These are phyloP conservation scores for Coenonympha arcania DNA, from an alignment of 2,888 invertebrate species.

Conservation along the genomic window DNA sequence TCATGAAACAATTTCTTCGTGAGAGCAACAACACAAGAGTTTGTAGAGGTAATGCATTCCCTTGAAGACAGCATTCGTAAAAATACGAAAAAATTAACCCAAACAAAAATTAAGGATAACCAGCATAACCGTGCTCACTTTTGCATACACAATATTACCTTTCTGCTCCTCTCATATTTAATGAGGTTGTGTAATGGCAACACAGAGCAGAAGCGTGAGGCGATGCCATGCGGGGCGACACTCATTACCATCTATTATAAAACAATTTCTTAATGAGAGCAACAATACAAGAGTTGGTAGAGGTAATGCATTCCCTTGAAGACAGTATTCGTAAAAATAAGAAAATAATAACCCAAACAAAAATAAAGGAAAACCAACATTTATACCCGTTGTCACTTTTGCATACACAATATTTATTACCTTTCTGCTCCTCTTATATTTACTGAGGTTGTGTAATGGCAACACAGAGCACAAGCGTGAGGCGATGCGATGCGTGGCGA, in stretches of 20 bases:
- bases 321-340: neutral
- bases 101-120: conserved; percentile 8
- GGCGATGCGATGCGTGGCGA: conserved; percentile 31
- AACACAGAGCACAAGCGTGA: conserved; percentile 14
- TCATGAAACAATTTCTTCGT: conserved; percentile 34
- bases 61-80: neutral
- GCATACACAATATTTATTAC: conserved; percentile 9
- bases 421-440: conserved; percentile 6
- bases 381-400: conserved; percentile 6
- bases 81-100: neutral
- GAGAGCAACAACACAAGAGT: conserved; percentile 28
- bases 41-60: no score
- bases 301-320: neutral
- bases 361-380: conserved; percentile 10
- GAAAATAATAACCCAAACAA: neutral
- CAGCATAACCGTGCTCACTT: conserved; percentile 5
- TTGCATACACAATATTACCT: conserved; percentile 9
- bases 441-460: conserved; percentile 6
- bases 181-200: conserved; percentile 5
- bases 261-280: conserved; percentile 31
- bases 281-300: no score
- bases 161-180: conserved; percentile 7
- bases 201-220: conserved; percentile 14
- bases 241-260: conserved; percentile 38
- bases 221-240: conserved; percentile 32